Percentiles rank a stretch among this genome's conserved stretches.
phyloP scores from a whole-genome alignment of 2,113 vertebrate species.

The Pseudorasbora parva region DNA sequence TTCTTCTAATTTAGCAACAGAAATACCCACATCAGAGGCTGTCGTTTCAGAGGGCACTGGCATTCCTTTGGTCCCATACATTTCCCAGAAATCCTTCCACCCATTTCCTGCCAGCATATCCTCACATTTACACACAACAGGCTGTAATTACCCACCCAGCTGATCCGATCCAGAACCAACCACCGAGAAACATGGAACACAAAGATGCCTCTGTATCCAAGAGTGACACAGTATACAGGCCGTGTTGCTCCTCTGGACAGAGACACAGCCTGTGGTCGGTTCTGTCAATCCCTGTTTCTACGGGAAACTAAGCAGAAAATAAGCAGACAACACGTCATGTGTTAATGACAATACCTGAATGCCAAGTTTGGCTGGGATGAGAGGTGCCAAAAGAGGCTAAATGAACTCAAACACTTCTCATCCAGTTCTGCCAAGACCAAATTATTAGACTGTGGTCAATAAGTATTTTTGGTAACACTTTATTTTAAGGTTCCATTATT shows the following conservation, averaged over 20 bases:
- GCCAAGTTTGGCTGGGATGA: not conserved
- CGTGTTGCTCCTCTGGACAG: slow-evolving; percentile 14
- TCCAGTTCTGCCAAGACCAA: not conserved
- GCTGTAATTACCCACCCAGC: slow-evolving; percentile 51
- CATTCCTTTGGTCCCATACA: slow-evolving; percentile 49
- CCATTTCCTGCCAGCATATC: slow-evolving; percentile 55
- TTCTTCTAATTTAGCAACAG: slow-evolving; percentile 48
- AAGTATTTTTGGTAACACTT: no score
- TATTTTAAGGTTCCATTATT: no score
- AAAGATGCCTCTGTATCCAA: slow-evolving; percentile 39
- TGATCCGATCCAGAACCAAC: slow-evolving; percentile 42
- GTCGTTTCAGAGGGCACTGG: slow-evolving; percentile 36
- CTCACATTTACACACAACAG: slow-evolving; percentile 49
- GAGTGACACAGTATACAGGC: slow-evolving; percentile 34
- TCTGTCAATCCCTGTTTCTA: slow-evolving; percentile 5
- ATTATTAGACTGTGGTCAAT: not conserved
- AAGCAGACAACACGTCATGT: not conserved
- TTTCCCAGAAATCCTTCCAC: slow-evolving; percentile 57
- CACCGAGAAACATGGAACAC: slow-evolving; percentile 30
- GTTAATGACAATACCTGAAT: slow-evolving; percentile 16
- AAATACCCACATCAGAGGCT: slow-evolving; percentile 49
- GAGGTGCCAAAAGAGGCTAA: not conserved
- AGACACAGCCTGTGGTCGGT: not conserved
- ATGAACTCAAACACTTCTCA: not conserved
- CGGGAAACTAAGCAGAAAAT: not conserved